Base-by-base conservation (phyloP, 2,797 vertebrate genomes). In the Crenichthys baileyi region DNA sequence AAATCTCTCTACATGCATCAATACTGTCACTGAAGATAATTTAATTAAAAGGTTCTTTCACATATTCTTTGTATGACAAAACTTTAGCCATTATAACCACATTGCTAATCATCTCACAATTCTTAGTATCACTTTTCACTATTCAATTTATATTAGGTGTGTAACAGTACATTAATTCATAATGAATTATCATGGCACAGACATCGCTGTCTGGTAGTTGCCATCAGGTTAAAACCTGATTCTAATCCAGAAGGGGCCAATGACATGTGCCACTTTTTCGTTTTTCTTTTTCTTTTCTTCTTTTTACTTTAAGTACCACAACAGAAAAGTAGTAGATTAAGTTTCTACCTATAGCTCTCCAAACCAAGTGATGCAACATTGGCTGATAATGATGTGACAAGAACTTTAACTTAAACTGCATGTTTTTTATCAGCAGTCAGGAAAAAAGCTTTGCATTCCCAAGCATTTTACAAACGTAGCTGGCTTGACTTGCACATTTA, bases 1-100 rank as follows among this genome's bases (percentile, higher is more conserved):
- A 61, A 46, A 72, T 72, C 80, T 86, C 80, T 72, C 36, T 16
- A 1, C 31, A 22, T 31, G 44, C 51, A 78, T 81, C 73, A 67
- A 73, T 72, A 75, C 18, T 65, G 20, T 22, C 63, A 20, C 3
- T 65, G 36, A 39, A 9, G 7, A 65, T 39, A 2, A 72, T 36
- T 48, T 75, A 79, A 84, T 61, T 60, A 76, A 88, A 44, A 36
- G 16, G 18, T 4, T 50, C 9, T 72, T 20, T 36, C 36, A 36
- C 11, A 29, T 61, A 0, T 20, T n/a, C 13, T n/a, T 36, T 24
- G 8, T 44, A 44, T 46, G 16, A 20, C n/a, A 71, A 70, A n/a
- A 48, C 29, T 20, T 50, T 50, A 18, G 46, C 46, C 46, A 71
- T 26, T 18, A 71, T 71, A 18, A 50, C 24, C 55, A 58, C 24